Evolutionary conservation across 2,113 vertebrate species (phyloP), one percentile per base, ranked within the genome.

Genomic region (Otus sunia): DNA sequence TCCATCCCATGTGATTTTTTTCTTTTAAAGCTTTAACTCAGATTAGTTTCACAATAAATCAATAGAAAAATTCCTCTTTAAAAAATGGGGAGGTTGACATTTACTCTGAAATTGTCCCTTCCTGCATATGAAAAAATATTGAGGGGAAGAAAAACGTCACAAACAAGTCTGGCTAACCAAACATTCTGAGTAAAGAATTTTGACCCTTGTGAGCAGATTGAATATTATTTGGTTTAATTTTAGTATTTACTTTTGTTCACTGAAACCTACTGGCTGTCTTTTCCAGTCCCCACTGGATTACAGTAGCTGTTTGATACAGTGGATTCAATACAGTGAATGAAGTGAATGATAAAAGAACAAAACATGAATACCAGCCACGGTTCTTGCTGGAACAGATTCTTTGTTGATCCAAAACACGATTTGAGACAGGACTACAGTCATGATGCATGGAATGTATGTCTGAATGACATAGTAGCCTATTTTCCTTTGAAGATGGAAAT

Each of bases 371-470:
- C 98, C 98, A 94, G 98, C 97, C 71, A 98, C 98, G 9, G 98
- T 98, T 96, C 98, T 98, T 64, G 97, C 98, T 83, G 98, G 98
- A 88, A 99, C 98, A 45, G 98, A 98, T 94, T 98, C 98, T 97
- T 99, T 99, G 97, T 99, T 99, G 97, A 99, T 99, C 98, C 98
- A 98, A 96, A 98, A 99, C 13, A 98, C 97, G 90, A 99, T 98
- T 96, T 99, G 98, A 80, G 99, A 99, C 94, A 99, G 96, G 89
- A 98, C 98, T 18, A 99, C 98, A 58, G 98, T 98, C 98, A 99
- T 99, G 96, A 99, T 98, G 92, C 98, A 98, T 84, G 98, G 98
- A 95, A 98, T 97, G 83, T 98, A 98, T 39, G 98, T 99, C 95
- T 99, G 98, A 96, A 98, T 98, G 93, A 99, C 97, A 96, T 98